Evolutionary conservation across 2,888 invertebrate genomes (phyloP).

Genomic region (Melanargia galathea): DNA sequence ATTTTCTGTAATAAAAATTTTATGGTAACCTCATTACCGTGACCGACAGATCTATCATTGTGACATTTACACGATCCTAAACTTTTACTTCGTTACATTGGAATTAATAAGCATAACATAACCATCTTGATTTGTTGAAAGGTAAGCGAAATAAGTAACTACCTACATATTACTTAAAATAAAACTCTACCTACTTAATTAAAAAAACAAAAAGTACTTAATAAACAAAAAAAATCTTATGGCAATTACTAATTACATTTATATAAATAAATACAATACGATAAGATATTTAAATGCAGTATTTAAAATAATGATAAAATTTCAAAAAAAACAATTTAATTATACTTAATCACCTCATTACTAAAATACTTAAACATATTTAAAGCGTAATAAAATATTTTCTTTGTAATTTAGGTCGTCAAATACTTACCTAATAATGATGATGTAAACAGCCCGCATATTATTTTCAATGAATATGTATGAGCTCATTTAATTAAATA

Average conservation of each 20-base stretch:
- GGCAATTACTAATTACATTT: not conserved
- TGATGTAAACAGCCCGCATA: constrained; percentile 7
- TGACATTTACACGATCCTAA: constrained; percentile 50
- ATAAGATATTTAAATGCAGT: not conserved
- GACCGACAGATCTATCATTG: constrained; percentile 50
- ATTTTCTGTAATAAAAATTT: not conserved
- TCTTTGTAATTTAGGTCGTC: not conserved
- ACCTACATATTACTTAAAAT: constrained; percentile 4
- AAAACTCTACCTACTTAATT: not conserved
- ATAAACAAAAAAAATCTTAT: not conserved
- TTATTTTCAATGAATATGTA: constrained; percentile 26
- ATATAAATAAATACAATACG: not conserved
- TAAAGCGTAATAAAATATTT: too few relatives aligned
- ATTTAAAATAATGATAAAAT: not conserved
- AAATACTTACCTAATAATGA: not conserved
- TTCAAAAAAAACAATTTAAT: not conserved
- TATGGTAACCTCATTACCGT: constrained; percentile 40
- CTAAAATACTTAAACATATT: too few relatives aligned
- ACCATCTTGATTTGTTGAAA: too few relatives aligned
- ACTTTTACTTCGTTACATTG: constrained; percentile 35
- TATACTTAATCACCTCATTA: not conserved
- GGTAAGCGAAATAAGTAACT: too few relatives aligned
- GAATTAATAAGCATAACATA: too few relatives aligned
- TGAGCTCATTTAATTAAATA: constrained; percentile 25
- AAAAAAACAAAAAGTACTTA: not conserved